phyloP scores from a whole-genome alignment of 2,113 vertebrate genomes.

The Sitta europaea region DNA sequence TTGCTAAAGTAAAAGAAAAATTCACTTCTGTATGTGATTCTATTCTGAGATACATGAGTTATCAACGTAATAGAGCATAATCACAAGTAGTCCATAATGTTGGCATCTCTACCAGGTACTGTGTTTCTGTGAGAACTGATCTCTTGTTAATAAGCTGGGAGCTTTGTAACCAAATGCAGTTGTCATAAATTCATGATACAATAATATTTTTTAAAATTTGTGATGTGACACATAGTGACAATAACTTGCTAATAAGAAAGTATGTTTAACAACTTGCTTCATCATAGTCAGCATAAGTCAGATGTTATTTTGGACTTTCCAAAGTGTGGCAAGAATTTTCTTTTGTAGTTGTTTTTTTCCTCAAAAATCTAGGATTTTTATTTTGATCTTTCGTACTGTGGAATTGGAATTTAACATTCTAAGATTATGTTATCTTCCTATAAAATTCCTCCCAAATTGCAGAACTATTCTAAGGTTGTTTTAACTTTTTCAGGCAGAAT shows the following conservation, averaged over 20 bases:
- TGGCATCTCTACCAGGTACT: background rate
- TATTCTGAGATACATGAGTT: background rate
- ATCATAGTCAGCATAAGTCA: background rate
- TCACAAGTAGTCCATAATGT: background rate
- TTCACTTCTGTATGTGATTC: background rate
- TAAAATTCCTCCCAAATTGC: background rate
- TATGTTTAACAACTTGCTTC: background rate
- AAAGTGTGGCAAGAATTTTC: background rate
- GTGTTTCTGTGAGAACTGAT: background rate
- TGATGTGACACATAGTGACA: background rate
- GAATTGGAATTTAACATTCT: background rate
- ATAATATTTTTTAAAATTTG: background rate
- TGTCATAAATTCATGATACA: background rate
- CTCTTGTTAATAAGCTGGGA: background rate
- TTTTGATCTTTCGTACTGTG: background rate
- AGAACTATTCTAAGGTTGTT: background rate
- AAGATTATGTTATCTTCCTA: background rate
- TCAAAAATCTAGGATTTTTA: background rate
- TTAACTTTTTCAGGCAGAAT: background rate
- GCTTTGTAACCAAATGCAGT: background rate
- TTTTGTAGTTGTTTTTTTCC: background rate
- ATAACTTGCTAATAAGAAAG: background rate
- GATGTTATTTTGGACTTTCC: background rate
- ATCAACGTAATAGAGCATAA: background rate
- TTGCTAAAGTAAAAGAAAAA: background rate